Base-by-base conservation (phyloP, 2,797 vertebrate species). In the Sparus aurata region DNA sequence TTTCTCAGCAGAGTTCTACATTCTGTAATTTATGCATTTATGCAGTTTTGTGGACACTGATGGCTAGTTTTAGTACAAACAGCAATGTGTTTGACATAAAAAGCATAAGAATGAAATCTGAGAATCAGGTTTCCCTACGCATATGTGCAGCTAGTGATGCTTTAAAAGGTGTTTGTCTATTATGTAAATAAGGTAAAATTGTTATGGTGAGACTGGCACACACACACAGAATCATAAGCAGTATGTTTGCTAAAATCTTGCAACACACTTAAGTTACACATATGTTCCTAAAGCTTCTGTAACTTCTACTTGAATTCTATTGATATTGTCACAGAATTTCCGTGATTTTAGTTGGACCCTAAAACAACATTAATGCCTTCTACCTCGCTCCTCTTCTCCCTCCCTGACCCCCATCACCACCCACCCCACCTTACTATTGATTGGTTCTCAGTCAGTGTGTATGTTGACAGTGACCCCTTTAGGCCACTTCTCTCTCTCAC, bases 391-490 rank as follows among this genome's bases (percentile, higher is more conserved):
- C 46, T 76, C 73, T 80, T 72, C 60, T 55, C 68, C 65, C 63
- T 57, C 49, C 25, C 50, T 77, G 61, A 85, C 77, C 83, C 58
- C n/a, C 54, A 34, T 34, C 61, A 30, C 43, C 53, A 70, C 15
- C 7, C 6, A 34, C 30, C 58, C 79, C 55, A 49, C 54, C 23
- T 25, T 47, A 76, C 55, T 82, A 92, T 87, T 84, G 90, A 93
- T 90, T 86, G 81, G 74, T 69, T 82, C 68, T 79, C 55, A 73
- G 82, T 82, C 80, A 70, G 73, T 85, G 84, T 89, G 83, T 84
- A 90, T 91, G 93, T 94, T 93, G 85, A 93, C 89, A 94, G 89
- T 93, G 93, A 93, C 92, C 92, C 89, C 93, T 94, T 90, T 89
- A 92, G 91, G 86, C 84, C 90, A 87, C 75, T 87, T 87, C 76